Conservation (phyloP, 1,140 invertebrate genomes). For the Apis dorsata region DNA sequence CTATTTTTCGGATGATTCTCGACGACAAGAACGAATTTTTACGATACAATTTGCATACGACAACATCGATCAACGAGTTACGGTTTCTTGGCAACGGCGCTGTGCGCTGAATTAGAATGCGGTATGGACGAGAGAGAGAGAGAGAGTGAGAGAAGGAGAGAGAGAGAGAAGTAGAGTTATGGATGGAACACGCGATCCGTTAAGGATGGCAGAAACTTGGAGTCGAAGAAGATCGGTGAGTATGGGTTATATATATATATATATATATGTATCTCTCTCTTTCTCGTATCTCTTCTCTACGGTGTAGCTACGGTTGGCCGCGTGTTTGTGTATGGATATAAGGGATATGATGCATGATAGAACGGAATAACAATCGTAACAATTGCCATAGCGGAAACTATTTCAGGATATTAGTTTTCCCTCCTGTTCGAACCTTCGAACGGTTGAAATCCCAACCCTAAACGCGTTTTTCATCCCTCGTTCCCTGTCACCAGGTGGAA, state of each 20-base stretch:
- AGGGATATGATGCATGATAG: conserved; percentile 9
- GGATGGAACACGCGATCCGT: conserved; percentile 8
- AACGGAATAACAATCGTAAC: conserved; percentile 19
- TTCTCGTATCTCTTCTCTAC: conserved; percentile 29
- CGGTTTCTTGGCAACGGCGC: not conserved
- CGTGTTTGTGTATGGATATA: not conserved
- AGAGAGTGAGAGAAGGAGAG: conserved; percentile 20
- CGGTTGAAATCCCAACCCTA: not conserved
- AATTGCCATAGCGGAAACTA: conserved; percentile 29
- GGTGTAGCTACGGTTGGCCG: not conserved
- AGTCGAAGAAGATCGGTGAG: conserved; percentile 36
- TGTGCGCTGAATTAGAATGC: conserved; percentile 23
- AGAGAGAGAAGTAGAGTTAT: conserved; percentile 8
- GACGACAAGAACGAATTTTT: conserved; percentile 44
- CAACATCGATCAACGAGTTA: conserved; percentile 71
- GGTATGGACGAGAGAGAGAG: not conserved
- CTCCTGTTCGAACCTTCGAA: not conserved
- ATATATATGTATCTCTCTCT: not conserved
- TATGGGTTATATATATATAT: conserved; percentile 21
- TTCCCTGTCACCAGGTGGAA: conserved; percentile 13
- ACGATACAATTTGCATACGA: conserved; percentile 64
- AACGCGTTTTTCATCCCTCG: not conserved
- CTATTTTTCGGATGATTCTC: conserved; percentile 11
- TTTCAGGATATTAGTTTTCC: conserved; percentile 23
- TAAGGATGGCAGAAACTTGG: conserved; percentile 36